Percentiles rank a stretch among this genome's conserved stretches.
Evolutionary conservation across 1,140 invertebrate genomes (phyloP).

Genomic region (Neodiprion virginianus): DNA sequence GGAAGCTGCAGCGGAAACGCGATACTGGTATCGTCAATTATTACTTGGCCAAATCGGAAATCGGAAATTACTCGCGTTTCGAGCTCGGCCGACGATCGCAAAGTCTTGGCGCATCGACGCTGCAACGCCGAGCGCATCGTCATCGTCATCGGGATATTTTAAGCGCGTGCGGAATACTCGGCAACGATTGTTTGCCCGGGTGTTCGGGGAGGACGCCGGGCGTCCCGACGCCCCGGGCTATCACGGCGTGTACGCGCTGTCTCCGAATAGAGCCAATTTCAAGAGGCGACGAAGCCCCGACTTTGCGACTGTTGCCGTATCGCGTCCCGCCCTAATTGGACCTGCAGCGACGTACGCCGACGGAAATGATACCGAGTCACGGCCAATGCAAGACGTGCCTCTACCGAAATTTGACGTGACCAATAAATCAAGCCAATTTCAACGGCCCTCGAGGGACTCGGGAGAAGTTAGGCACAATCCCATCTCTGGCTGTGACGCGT

Average conservation of each 20-base stretch:
- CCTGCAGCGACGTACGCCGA: background rate
- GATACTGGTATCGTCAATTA: background rate
- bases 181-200: too few species aligned
- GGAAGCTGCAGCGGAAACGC: background rate
- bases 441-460: background rate
- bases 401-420: conserved; percentile 4
- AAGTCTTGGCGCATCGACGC: too few species aligned
- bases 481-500: too few species aligned
- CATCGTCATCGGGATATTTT: background rate
- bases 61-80: background rate
- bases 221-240: conserved; percentile 2
- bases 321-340: background rate
- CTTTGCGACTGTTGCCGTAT: conserved; percentile 3
- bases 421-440: conserved; percentile 1
- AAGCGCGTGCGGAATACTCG: too few species aligned
- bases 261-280: conserved; percentile 1
- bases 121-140: too few species aligned
- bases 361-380: background rate
- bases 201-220: background rate
- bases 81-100: background rate
- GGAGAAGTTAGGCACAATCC: too few species aligned
- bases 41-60: background rate
- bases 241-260: background rate
- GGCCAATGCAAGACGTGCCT: conserved; percentile 6
- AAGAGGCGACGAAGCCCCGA: background rate